Conservation (phyloP, 2,888 invertebrate species). For the Xestobium rufovillosum region DNA sequence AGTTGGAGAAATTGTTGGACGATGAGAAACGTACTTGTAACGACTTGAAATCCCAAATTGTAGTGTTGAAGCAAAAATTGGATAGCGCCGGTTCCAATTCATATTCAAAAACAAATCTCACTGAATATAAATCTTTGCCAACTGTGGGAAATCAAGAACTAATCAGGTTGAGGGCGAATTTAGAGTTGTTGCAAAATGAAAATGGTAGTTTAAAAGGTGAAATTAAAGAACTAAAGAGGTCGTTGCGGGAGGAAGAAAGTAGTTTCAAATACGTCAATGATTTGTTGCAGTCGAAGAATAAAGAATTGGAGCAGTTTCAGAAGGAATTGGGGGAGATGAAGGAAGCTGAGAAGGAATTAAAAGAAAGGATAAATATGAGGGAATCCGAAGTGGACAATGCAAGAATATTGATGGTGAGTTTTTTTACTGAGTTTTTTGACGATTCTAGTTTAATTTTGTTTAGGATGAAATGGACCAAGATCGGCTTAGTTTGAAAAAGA, state of each 20-base stretch:
- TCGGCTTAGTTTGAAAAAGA: slow-evolving; percentile 41
- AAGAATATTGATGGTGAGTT: slow-evolving; percentile 31
- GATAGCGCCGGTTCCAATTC: slow-evolving; percentile 10
- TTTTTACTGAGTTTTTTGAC: slow-evolving; percentile 3
- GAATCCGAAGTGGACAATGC: slow-evolving; percentile 31
- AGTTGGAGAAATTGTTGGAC: slow-evolving; percentile 54
- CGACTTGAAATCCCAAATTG: slow-evolving; percentile 34
- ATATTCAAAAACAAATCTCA: slow-evolving; percentile 29
- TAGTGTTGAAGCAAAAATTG: slow-evolving; percentile 25
- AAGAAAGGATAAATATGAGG: slow-evolving; percentile 26
- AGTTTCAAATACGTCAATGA: slow-evolving; percentile 33
- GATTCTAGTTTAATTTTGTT: slow-evolving; percentile 9
- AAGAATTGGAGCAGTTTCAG: no score
- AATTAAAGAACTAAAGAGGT: slow-evolving; percentile 26
- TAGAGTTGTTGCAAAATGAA: slow-evolving; percentile 25
- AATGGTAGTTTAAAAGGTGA: slow-evolving; percentile 26
- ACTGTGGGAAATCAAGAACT: slow-evolving; percentile 28
- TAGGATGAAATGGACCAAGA: slow-evolving; percentile 48
- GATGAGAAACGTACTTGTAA: slow-evolving; percentile 45
- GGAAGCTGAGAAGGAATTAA: slow-evolving; percentile 22
- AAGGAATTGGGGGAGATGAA: slow-evolving; percentile 30
- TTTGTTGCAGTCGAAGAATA: slow-evolving; percentile 25
- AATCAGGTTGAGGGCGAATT: slow-evolving; percentile 25
- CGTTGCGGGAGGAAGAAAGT: slow-evolving; percentile 28
- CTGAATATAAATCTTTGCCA: slow-evolving; percentile 36